Evolutionary conservation across 2,888 invertebrate species (phyloP).

Genomic region (Vanessa cardui): DNA sequence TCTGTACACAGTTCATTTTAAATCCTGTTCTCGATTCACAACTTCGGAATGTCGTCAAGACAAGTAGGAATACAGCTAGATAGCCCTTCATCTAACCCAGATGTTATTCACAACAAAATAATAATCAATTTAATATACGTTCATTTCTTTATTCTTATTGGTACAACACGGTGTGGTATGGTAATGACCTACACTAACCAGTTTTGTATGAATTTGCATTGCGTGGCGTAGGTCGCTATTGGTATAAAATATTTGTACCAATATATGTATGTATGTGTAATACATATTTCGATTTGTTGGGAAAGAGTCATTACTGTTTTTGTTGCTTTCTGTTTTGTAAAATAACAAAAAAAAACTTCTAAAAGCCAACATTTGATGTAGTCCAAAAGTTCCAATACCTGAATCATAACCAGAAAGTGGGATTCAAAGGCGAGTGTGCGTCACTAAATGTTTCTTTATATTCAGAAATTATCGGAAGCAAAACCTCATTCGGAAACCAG

Average conservation of each 20-base stretch:
- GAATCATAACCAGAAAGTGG: too few species aligned
- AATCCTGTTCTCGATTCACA: conserved; percentile 33
- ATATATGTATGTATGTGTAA: too few species aligned
- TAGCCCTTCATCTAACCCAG: conserved; percentile 27
- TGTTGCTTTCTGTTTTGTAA: too few species aligned
- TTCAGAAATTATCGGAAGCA: too few species aligned
- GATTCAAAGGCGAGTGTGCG: too few species aligned
- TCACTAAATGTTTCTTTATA: too few species aligned
- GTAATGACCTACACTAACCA: conserved; percentile 18
- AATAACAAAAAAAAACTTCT: too few species aligned
- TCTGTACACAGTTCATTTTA: conserved; percentile 15
- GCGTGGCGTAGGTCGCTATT: conserved; percentile 5
- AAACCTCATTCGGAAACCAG: too few species aligned
- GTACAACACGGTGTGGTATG: background rate
- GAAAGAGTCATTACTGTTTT: too few species aligned
- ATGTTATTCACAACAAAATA: background rate
- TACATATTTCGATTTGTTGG: background rate
- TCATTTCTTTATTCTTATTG: background rate
- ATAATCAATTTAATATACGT: conserved; percentile 5
- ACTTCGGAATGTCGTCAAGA: conserved; percentile 32
- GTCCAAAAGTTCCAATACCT: too few species aligned
- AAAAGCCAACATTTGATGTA: too few species aligned
- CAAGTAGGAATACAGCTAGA: conserved; percentile 28
- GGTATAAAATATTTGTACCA: background rate
- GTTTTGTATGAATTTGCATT: conserved; percentile 17